Conservation (phyloP, 2,113 vertebrate species). For the Malurus melanocephalus region DNA sequence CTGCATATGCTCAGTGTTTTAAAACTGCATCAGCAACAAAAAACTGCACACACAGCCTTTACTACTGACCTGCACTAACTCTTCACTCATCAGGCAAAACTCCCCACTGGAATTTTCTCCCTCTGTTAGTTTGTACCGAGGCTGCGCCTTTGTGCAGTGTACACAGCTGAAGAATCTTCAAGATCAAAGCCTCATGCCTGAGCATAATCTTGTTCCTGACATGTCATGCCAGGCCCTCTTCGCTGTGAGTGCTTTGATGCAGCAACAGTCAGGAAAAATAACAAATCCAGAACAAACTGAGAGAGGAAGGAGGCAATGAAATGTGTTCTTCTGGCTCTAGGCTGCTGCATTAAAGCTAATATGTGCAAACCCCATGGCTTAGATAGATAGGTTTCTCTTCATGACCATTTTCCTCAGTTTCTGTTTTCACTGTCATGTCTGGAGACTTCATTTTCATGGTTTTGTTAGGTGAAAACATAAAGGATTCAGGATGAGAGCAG, state of each 20-base stretch:
- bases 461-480: not conserved
- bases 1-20: constrained; percentile 9
- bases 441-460: not conserved
- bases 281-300: not conserved
- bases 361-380: not conserved
- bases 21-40: constrained; percentile 10
- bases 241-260: constrained; percentile 28
- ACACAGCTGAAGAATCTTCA: not conserved
- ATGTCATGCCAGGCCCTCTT: constrained; percentile 31
- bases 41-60: not conserved
- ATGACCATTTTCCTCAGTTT: constrained; percentile 23
- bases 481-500: not conserved
- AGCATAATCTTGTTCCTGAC: constrained; percentile 37
- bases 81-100: not conserved
- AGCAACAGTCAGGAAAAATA: constrained; percentile 1
- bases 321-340: not conserved
- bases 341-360: constrained; percentile 4
- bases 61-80: not conserved
- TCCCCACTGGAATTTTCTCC: not conserved
- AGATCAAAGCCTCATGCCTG: constrained; percentile 45
- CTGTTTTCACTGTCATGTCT: constrained; percentile 12
- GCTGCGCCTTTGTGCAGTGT: not conserved
- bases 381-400: constrained; percentile 44
- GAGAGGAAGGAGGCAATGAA: not conserved
- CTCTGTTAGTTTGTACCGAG: not conserved